A percentile compares a stretch with the other conserved stretches of the same genome.
phyloP scores from a whole-genome alignment of 2,797 vertebrate species.

The Myotis daubentonii region DNA sequence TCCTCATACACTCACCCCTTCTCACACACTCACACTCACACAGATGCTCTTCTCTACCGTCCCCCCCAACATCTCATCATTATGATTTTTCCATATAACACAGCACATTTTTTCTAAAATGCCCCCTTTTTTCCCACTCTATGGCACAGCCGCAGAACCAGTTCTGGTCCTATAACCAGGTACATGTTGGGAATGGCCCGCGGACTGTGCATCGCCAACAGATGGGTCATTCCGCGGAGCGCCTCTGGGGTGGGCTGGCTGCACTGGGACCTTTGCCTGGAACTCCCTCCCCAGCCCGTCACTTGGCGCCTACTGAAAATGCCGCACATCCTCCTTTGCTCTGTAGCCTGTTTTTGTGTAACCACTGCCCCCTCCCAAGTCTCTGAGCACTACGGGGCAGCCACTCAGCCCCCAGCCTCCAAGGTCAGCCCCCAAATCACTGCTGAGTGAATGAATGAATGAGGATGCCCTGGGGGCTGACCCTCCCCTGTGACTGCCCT shows the following conservation, averaged over 20 bases:
- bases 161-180: not conserved
- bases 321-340: not conserved
- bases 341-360: fast-evolving
- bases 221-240: not conserved
- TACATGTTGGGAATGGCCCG: not conserved
- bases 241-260: not conserved
- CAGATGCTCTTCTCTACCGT: not conserved
- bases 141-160: not conserved
- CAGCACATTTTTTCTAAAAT: not conserved
- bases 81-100: not conserved
- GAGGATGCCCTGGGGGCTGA: not conserved
- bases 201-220: fast-evolving
- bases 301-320: not conserved
- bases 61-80: not conserved
- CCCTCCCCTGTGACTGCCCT: not conserved
- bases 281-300: not conserved
- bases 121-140: not conserved
- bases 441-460: not conserved
- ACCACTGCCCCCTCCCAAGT: too few species aligned
- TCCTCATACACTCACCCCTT: too few species aligned
- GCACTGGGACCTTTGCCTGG: not conserved
- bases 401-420: not conserved
- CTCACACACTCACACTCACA: too few species aligned
- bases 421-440: not conserved
- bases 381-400: not conserved